Evolutionary conservation across 1,140 invertebrate genomes (phyloP).

Genomic region (Drosophila kurseongensis): DNA sequence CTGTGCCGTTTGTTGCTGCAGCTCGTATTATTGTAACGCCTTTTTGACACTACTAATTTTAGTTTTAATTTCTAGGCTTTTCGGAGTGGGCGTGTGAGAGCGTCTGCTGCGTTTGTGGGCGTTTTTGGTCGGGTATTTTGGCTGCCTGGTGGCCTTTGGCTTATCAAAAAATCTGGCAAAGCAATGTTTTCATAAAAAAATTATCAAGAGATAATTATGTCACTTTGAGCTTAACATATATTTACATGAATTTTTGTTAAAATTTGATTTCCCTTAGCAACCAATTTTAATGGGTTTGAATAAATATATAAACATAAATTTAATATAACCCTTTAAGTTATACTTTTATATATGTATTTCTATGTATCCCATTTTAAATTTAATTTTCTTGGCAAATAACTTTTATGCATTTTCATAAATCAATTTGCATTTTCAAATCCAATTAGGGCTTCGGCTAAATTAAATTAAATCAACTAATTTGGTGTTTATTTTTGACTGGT

Average conservation of each 20-base stretch:
- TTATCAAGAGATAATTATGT: too few species aligned
- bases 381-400: too few species aligned
- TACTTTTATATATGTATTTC: too few species aligned
- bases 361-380: not conserved
- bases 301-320: too few species aligned
- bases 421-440: conserved; percentile 4
- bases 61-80: conserved; percentile 70
- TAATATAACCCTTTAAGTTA: too few species aligned
- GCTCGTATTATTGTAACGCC: conserved; percentile 71
- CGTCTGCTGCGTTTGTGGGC: conserved; percentile 33
- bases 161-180: too few species aligned
- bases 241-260: too few species aligned
- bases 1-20: conserved; percentile 5
- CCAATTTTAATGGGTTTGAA: too few species aligned
- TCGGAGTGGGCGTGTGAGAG: conserved; percentile 31
- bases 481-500: not conserved
- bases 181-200: too few species aligned
- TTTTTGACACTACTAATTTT: conserved; percentile 83
- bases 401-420: not conserved
- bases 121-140: conserved; percentile 1
- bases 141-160: not conserved
- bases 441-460: not conserved
- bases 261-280: too few species aligned
- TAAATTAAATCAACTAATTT: not conserved
- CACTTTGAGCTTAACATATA: too few species aligned